Percentiles rank a stretch among this genome's conserved stretches.
Evolutionary conservation across 1,140 invertebrate genomes (phyloP).

Genomic region (Drosophila micromelanica): DNA sequence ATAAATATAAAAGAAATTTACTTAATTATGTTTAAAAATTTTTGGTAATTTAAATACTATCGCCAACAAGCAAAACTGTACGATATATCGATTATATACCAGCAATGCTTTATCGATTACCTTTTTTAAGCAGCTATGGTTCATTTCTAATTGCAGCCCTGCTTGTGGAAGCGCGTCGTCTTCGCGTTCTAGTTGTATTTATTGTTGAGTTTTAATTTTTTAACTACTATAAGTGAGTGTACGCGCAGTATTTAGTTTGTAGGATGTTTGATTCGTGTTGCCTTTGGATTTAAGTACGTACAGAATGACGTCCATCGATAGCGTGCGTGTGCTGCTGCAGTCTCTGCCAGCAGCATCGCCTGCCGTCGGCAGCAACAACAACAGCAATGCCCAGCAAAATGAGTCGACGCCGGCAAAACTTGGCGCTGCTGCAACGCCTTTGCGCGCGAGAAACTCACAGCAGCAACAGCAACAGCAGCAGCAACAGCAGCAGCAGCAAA

Average conservation of each 20-base stretch:
- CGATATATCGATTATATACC: background rate
- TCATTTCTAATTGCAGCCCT: slow-evolving; percentile 40
- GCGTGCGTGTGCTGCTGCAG: slow-evolving; percentile 63
- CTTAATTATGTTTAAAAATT: too few relatives aligned
- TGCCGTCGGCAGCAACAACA: slow-evolving; percentile 32
- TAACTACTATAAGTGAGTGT: slow-evolving; percentile 49
- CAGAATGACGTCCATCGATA: slow-evolving; percentile 70
- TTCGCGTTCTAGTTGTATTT: slow-evolving; percentile 63
- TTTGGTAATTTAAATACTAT: too few relatives aligned
- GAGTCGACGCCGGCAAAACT: slow-evolving; percentile 60
- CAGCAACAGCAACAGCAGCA: slow-evolving; percentile 29
- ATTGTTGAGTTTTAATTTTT: slow-evolving; percentile 60
- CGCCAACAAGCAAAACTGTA: background rate
- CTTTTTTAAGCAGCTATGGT: background rate
- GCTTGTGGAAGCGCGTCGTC: slow-evolving; percentile 57
- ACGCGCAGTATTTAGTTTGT: slow-evolving; percentile 33
- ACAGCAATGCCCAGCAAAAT: slow-evolving; percentile 37
- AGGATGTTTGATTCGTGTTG: slow-evolving; percentile 54
- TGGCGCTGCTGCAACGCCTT: slow-evolving; percentile 46
- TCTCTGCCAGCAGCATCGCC: slow-evolving; percentile 66
- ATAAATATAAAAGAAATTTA: too few relatives aligned
- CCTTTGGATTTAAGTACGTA: slow-evolving; percentile 15
- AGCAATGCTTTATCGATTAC: background rate
- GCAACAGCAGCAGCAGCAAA: slow-evolving; percentile 22
- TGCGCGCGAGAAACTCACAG: slow-evolving; percentile 62